Conservation (phyloP, 2,113 vertebrate species). For the Microcebus tavaratra region DNA sequence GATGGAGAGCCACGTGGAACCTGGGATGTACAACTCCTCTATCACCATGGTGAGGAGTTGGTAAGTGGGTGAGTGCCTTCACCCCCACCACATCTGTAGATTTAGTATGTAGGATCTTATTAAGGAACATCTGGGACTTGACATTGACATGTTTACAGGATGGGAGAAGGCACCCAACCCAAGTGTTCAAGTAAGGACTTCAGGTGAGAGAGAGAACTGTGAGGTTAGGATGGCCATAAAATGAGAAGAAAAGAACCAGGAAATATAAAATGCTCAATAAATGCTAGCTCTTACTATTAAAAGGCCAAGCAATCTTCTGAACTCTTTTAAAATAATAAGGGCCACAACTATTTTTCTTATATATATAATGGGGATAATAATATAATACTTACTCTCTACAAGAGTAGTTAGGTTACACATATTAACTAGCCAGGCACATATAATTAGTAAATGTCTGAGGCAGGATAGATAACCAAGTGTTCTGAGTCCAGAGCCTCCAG, state of each 20-base stretch:
- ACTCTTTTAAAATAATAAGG: background rate
- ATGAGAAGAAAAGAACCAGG: background rate
- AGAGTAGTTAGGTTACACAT: background rate
- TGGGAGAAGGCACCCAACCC: background rate
- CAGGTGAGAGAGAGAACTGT: background rate
- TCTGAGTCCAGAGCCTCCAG: background rate
- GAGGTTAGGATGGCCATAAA: background rate
- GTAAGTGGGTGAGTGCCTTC: background rate
- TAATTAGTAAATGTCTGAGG: background rate
- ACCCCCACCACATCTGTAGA: fast-evolving
- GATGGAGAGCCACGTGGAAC: background rate
- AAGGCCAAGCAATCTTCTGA: background rate
- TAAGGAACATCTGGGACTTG: no score
- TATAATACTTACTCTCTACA: background rate
- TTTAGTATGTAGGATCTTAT: background rate
- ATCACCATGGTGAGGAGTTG: background rate
- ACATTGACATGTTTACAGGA: background rate
- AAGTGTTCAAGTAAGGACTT: background rate
- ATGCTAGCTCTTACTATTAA: background rate
- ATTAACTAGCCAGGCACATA: background rate
- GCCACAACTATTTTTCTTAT: background rate
- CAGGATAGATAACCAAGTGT: background rate
- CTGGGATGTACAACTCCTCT: fast-evolving
- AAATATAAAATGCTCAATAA: background rate
- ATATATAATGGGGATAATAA: background rate